These are phyloP conservation scores for Ctena decussata DNA, from an alignment of 2,888 invertebrate genomes.

Conservation along the genomic window DNA sequence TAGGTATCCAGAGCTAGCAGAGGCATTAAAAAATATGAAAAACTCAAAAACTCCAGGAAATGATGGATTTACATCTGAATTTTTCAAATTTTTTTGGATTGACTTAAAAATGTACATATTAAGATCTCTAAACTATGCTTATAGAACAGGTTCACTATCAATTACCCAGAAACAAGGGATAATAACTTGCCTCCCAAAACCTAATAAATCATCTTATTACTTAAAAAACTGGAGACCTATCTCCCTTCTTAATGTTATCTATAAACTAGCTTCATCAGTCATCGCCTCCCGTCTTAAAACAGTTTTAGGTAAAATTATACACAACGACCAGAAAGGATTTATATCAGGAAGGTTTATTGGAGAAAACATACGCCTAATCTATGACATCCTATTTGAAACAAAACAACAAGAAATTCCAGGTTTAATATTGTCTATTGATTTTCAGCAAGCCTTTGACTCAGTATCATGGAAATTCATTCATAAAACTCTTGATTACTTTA, in stretches of 20 bases:
- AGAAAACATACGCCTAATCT: neutral
- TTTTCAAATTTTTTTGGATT: neutral
- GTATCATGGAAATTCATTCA: too few species aligned
- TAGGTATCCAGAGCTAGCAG: neutral
- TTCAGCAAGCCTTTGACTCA: slow-evolving; percentile 1
- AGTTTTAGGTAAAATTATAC: neutral
- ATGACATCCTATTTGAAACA: slow-evolving; percentile 7
- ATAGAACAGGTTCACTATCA: neutral
- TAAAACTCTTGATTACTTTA: too few species aligned
- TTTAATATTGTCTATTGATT: neutral
- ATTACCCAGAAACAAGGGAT: neutral
- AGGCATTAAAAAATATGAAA: neutral
- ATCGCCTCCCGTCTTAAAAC: neutral
- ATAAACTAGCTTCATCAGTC: neutral
- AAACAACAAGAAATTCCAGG: neutral
- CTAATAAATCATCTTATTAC: neutral
- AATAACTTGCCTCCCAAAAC: neutral
- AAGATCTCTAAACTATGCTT: neutral
- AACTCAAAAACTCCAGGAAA: neutral
- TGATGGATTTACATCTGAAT: neutral
- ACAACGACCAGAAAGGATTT: neutral
- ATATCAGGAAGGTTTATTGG: neutral
- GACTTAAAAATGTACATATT: neutral
- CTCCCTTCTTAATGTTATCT: neutral
- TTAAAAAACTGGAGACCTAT: neutral